Percentiles rank a stretch among this genome's conserved stretches.
phyloP scores from a whole-genome alignment of 2,113 vertebrate species.

The Atlantisia rogersi region DNA sequence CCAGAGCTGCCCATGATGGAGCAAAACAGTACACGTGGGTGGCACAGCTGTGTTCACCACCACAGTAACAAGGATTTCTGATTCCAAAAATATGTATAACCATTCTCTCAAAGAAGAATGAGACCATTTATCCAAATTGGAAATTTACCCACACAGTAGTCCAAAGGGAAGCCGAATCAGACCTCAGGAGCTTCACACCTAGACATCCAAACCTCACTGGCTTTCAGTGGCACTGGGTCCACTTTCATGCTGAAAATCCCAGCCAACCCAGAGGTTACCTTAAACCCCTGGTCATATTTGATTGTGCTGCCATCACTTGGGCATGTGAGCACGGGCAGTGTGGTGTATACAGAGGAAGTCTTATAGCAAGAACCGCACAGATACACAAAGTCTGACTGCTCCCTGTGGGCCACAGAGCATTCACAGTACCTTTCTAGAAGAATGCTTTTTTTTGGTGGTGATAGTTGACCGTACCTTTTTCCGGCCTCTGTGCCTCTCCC shows the following conservation, averaged over 20 bases:
- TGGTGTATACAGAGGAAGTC: neutral
- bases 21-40: rapidly evolving
- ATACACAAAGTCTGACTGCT: neutral
- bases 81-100: neutral
- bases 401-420: neutral
- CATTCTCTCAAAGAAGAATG: neutral
- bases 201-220: neutral
- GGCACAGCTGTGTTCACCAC: neutral
- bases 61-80: neutral
- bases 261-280: neutral
- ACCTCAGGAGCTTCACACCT: neutral
- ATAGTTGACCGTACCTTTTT: neutral
- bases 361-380: neutral
- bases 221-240: neutral
- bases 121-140: neutral
- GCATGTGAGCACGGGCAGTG: rapidly evolving
- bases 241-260: neutral
- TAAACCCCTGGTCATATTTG: neutral
- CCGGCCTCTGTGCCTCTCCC: rapidly evolving
- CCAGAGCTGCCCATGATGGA: rapidly evolving
- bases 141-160: neutral
- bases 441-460: neutral
- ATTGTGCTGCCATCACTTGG: neutral
- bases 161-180: neutral
- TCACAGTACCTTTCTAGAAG: neutral